Evolutionary conservation across 2,888 invertebrate species (phyloP).

Genomic region (Ophion obscuratus): DNA sequence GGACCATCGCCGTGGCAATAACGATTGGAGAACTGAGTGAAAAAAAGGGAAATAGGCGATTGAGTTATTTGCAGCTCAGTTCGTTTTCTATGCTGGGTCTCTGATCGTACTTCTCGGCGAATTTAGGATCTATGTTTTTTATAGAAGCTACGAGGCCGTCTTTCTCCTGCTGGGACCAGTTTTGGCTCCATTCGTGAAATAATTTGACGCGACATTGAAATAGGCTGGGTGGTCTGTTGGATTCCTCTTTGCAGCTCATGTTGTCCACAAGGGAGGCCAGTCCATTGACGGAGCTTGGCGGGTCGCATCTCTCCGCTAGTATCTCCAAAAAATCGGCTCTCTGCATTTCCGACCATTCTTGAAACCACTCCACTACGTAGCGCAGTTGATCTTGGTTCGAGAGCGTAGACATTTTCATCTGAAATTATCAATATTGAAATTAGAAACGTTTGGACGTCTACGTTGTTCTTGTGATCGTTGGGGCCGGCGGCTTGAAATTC

Average conservation of each 20-base stretch:
- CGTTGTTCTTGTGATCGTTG: too few species aligned
- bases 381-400: slow-evolving; percentile 90
- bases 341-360: slow-evolving; percentile 95
- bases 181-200: slow-evolving; percentile 93
- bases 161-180: slow-evolving; percentile 91
- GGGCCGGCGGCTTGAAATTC: too few species aligned
- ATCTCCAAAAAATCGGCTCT: slow-evolving; percentile 93
- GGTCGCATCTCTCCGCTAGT: slow-evolving; percentile 88
- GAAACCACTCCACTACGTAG: slow-evolving; percentile 94
- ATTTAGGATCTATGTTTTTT: slow-evolving; percentile 89
- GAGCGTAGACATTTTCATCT: slow-evolving; percentile 82
- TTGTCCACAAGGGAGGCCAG: slow-evolving; percentile 89
- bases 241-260: slow-evolving; percentile 87
- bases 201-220: slow-evolving; percentile 94
- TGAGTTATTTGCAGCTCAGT: slow-evolving; percentile 48
- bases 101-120: slow-evolving; percentile 87
- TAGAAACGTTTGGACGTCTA: neutral
- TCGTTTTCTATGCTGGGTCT: slow-evolving; percentile 72
- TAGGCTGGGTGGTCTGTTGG: slow-evolving; percentile 90
- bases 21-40: neutral
- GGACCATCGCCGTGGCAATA: neutral
- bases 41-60: neutral
- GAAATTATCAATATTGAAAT: neutral
- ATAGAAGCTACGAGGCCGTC: slow-evolving; percentile 89
- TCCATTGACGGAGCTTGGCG: slow-evolving; percentile 89